Percentiles rank a stretch among this genome's conserved stretches.
Evolutionary conservation across 2,113 vertebrate genomes (phyloP).

Genomic region (Tachuris rubrigastra): DNA sequence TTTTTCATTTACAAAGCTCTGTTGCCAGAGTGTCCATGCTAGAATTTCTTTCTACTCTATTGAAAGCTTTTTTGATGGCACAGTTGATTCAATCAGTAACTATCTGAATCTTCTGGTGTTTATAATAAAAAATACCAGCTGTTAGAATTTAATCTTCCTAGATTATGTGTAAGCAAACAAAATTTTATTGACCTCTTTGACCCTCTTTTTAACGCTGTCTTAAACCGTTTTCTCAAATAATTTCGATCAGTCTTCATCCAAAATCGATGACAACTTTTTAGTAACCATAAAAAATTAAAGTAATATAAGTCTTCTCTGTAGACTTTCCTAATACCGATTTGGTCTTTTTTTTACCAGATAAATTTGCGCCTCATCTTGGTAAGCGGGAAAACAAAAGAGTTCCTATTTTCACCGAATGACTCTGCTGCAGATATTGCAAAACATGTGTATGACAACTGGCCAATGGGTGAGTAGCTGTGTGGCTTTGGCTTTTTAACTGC

Average conservation of each 20-base stretch:
- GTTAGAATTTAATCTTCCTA: background rate
- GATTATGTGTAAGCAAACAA: background rate
- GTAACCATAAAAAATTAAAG: background rate
- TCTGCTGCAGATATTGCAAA: conserved; percentile 97
- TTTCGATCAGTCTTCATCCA: background rate
- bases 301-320: background rate
- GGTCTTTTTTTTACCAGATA: conserved; percentile 79
- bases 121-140: background rate
- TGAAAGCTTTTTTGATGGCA: background rate
- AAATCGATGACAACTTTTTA: background rate
- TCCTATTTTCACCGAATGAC: conserved; percentile 95
- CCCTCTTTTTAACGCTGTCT: background rate
- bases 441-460: conserved; percentile 98
- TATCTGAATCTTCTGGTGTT: background rate
- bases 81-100: background rate
- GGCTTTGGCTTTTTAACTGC: background rate
- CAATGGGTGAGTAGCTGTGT: conserved; percentile 87
- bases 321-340: background rate
- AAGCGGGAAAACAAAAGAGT: conserved; percentile 98
- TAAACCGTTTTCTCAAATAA: background rate
- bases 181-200: background rate
- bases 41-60: background rate
- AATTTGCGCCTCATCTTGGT: conserved; percentile 97
- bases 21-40: background rate
- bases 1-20: background rate